Conservation (phyloP, 2,888 invertebrate species). For the Ditylenchus weischeri region DNA sequence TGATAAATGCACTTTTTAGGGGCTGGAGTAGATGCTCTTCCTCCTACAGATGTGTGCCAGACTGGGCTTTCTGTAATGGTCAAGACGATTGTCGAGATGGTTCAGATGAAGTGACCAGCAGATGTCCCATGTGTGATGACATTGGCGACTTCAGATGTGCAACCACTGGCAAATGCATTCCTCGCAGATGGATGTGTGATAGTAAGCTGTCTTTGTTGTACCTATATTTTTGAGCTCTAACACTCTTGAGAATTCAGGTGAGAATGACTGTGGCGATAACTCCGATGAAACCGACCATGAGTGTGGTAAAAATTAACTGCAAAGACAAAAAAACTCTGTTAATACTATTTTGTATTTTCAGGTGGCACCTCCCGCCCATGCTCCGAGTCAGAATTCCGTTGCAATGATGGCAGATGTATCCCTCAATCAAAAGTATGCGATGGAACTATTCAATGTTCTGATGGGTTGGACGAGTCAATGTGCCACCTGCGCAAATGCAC, state of each 20-base stretch:
- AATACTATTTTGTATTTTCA: no score
- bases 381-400: constrained; percentile 60
- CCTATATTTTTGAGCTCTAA: no score
- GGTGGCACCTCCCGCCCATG: constrained; percentile 70
- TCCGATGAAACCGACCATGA: constrained; percentile 75
- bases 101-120: constrained; percentile 81
- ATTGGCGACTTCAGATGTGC: constrained; percentile 85
- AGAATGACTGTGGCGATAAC: constrained; percentile 69
- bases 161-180: constrained; percentile 65
- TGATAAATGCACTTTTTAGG: constrained; percentile 48
- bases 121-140: constrained; percentile 79
- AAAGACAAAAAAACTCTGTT: no score
- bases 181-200: constrained; percentile 89
- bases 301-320: no score
- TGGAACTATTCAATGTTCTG: constrained; percentile 91
- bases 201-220: constrained; percentile 69
- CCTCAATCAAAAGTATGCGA: constrained; percentile 92
- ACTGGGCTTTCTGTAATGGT: constrained; percentile 96
- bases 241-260: neutral
- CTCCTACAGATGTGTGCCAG: constrained; percentile 73
- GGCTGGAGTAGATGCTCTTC: constrained; percentile 94
- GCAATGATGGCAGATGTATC: constrained; percentile 78
- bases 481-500: constrained; percentile 50
- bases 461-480: constrained; percentile 76
- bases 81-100: constrained; percentile 84